phyloP scores from a whole-genome alignment of 2,888 invertebrate species.

The Gymnosoma rotundatum region DNA sequence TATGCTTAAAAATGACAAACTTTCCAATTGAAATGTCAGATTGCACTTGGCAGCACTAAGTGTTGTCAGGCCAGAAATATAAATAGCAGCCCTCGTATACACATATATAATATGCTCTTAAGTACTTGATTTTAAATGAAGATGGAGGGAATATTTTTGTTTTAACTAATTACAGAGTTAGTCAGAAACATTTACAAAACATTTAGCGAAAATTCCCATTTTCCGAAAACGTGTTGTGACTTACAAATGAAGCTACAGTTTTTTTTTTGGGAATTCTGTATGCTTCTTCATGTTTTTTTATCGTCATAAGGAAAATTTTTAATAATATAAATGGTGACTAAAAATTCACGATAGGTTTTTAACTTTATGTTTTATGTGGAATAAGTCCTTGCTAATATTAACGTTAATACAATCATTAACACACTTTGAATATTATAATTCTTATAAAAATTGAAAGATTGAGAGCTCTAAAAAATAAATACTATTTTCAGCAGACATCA shows the following conservation, averaged over 20 bases:
- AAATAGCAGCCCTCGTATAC: no score
- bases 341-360: not conserved
- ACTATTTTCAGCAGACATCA: no score
- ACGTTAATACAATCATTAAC: no score
- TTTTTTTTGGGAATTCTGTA: not conserved
- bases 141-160: slow-evolving; percentile 12
- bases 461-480: no score
- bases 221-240: slow-evolving; percentile 72
- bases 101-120: not conserved
- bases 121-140: slow-evolving; percentile 34
- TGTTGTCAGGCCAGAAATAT: no score
- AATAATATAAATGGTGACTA: not conserved
- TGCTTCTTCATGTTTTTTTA: slow-evolving; percentile 1
- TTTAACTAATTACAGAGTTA: slow-evolving; percentile 70
- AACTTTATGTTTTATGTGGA: not conserved
- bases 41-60: no score
- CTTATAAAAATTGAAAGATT: no score
- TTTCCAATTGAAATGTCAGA: no score
- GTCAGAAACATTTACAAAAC: slow-evolving; percentile 71
- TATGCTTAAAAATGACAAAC: no score
- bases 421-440: no score
- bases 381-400: no score
- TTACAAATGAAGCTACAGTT: slow-evolving; percentile 62
- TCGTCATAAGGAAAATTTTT: slow-evolving; percentile 47
- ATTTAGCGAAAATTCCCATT: slow-evolving; percentile 71